Percentiles rank a stretch among this genome's conserved stretches.
Conservation (phyloP, 1,140 invertebrate genomes). For the Dreissena rostriformis region DNA sequence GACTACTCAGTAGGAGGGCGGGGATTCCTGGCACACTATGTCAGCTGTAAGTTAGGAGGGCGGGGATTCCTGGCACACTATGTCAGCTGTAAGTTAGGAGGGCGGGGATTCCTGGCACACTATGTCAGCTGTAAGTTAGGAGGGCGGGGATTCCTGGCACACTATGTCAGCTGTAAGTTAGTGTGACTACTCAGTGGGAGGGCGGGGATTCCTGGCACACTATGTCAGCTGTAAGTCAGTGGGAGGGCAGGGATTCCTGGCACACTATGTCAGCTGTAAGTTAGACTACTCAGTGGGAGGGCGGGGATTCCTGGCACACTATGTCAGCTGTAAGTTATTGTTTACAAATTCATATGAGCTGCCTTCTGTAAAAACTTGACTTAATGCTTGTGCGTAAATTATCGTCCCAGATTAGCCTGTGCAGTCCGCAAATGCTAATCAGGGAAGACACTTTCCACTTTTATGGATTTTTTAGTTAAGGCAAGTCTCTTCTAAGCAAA, state of each 20-base stretch:
- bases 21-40: slow-evolving; percentile 86
- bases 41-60: too few relatives aligned
- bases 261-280: slow-evolving; percentile 83
- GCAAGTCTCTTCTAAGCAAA: too few relatives aligned
- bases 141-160: slow-evolving; percentile 86
- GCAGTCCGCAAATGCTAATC: too few relatives aligned
- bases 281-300: slow-evolving; percentile 84
- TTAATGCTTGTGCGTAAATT: too few relatives aligned
- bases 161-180: too few relatives aligned
- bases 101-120: slow-evolving; percentile 85
- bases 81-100: too few relatives aligned
- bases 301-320: slow-evolving; percentile 86
- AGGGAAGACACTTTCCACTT: too few relatives aligned
- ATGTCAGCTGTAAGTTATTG: slow-evolving; percentile 70
- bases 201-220: slow-evolving; percentile 85
- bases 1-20: slow-evolving; percentile 84
- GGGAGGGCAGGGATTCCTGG: slow-evolving; percentile 85
- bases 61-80: slow-evolving; percentile 87
- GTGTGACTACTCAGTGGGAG: slow-evolving; percentile 83
- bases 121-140: too few relatives aligned
- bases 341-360: too few relatives aligned
- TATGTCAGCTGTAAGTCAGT: slow-evolving; percentile 84
- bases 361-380: too few relatives aligned
- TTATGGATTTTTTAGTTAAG: too few relatives aligned
- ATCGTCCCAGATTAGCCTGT: too few relatives aligned